Evolutionary conservation across 2,888 invertebrate species (phyloP).

Genomic region (Eupithecia exiguata): DNA sequence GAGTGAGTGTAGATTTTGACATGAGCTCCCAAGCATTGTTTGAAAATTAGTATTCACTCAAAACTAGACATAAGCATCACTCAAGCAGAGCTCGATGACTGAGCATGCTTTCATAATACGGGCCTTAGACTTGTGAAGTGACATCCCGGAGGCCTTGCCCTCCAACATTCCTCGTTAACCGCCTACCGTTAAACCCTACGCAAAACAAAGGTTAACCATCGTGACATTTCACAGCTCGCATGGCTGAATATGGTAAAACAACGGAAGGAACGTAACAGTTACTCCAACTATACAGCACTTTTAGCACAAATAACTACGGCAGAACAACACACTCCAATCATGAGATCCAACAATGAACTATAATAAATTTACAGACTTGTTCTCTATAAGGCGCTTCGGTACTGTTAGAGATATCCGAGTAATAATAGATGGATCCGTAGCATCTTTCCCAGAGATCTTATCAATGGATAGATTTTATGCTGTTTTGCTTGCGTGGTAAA

Average conservation of each 20-base stretch:
- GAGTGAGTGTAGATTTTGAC: too few species aligned
- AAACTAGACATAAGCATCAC: too few species aligned
- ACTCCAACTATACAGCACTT: slow-evolving; percentile 63
- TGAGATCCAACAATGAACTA: slow-evolving; percentile 50
- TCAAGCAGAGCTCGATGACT: too few species aligned
- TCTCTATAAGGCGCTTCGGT: slow-evolving; percentile 45
- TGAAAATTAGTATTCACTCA: too few species aligned
- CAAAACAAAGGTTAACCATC: slow-evolving; percentile 28
- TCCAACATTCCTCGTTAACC: background rate
- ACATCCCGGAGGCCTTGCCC: background rate
- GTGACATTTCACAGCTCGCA: slow-evolving; percentile 43
- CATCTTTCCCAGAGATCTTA: slow-evolving; percentile 27
- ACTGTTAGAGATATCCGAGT: slow-evolving; percentile 30
- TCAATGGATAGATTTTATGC: slow-evolving; percentile 25
- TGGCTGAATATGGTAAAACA: slow-evolving; percentile 55
- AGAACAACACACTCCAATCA: slow-evolving; percentile 67
- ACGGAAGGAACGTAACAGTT: slow-evolving; percentile 68
- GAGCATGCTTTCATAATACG: too few species aligned
- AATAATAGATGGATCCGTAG: slow-evolving; percentile 25
- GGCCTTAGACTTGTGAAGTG: background rate
- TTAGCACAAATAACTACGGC: slow-evolving; percentile 66
- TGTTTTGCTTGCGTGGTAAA: slow-evolving; percentile 20
- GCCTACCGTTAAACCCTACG: slow-evolving; percentile 17
- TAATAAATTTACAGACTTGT: slow-evolving; percentile 44
- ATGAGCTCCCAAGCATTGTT: too few species aligned